These are phyloP conservation scores for Rambutsinella grinnellia DNA, from an alignment of 2,888 invertebrate species.

Conservation along the genomic window DNA sequence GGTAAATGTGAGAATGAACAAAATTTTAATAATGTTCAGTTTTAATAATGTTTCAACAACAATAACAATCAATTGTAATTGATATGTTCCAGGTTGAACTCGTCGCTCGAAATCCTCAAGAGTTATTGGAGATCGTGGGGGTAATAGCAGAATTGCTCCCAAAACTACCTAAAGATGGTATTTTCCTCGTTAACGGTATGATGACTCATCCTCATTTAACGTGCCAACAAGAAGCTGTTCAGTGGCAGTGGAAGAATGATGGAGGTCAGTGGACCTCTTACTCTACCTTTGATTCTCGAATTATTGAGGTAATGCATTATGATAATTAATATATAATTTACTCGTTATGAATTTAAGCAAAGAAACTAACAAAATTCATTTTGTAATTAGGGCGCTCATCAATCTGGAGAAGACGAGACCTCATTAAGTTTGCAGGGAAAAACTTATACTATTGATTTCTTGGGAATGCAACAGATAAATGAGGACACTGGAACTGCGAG, in stretches of 20 bases:
- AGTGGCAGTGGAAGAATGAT: constrained; percentile 99
- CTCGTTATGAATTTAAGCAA: neutral
- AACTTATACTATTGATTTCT: constrained; percentile 96
- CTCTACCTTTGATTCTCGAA: constrained; percentile 91
- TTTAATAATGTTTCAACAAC: neutral
- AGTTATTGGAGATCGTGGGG: constrained; percentile 96
- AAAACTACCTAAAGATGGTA: constrained; percentile 92
- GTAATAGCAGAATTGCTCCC: constrained; percentile 98
- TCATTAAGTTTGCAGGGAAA: constrained; percentile 91
- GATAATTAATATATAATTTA: neutral
- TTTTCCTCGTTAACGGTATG: constrained; percentile 93
- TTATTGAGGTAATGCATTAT: constrained; percentile 80
- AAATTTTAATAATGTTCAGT: neutral
- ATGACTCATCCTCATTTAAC: constrained; percentile 64
- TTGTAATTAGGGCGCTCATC: constrained; percentile 80
- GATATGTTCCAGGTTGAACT: constrained; percentile 78
- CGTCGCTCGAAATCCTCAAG: constrained; percentile 92
- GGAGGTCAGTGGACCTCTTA: constrained; percentile 92
- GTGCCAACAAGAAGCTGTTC: constrained; percentile 78
- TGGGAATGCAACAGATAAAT: constrained; percentile 98
- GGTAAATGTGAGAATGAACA: constrained; percentile 26
- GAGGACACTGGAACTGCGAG: constrained; percentile 97
- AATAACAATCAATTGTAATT: neutral
- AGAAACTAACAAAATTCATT: neutral
- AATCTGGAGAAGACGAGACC: constrained; percentile 95